phyloP scores from a whole-genome alignment of 2,888 invertebrate genomes.

The Nymphalis c-album region DNA sequence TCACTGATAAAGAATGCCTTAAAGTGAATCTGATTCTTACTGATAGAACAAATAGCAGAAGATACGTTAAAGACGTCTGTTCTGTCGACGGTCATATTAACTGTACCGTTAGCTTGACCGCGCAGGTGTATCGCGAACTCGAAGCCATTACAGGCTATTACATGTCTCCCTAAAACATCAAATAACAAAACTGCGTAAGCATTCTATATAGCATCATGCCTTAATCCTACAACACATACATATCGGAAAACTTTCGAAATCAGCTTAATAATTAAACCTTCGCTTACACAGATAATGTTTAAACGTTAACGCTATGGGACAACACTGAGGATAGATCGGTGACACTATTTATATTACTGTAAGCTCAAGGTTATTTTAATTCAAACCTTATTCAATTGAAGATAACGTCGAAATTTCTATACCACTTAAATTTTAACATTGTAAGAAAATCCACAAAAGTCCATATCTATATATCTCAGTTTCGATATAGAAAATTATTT shows the following conservation, averaged over 20 bases:
- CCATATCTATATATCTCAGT: not conserved
- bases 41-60: too few species aligned
- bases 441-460: too few species aligned
- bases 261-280: constrained; percentile 2
- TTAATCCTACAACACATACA: constrained; percentile 25
- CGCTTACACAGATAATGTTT: constrained; percentile 5
- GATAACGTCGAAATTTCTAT: not conserved
- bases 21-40: too few species aligned
- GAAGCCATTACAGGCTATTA: not conserved
- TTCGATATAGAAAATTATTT: constrained; percentile 8
- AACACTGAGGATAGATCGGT: constrained; percentile 7
- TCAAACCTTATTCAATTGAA: not conserved
- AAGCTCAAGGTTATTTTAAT: not conserved
- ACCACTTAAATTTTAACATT: not conserved
- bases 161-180: constrained; percentile 15
- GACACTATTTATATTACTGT: not conserved
- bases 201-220: constrained; percentile 14
- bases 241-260: constrained; percentile 7
- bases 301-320: constrained; percentile 6
- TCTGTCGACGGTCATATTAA: not conserved
- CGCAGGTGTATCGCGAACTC: not conserved
- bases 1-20: too few species aligned
- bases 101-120: not conserved
- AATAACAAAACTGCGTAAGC: constrained; percentile 20
- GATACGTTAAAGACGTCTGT: too few species aligned